Conservation (phyloP, 2,797 vertebrate species). For the Helarctos malayanus region DNA sequence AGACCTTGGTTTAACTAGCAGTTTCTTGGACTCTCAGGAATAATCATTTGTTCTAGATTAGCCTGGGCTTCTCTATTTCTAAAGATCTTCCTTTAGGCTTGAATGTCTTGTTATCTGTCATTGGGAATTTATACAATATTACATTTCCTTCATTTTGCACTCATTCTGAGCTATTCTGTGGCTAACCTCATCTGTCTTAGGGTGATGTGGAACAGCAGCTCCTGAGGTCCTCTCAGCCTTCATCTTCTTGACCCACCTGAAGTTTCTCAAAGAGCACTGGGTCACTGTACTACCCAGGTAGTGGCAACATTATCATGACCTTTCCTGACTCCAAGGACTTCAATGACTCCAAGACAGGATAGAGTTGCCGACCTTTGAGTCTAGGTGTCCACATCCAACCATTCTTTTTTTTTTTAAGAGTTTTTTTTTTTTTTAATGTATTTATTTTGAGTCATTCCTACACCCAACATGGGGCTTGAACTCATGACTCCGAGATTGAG, state of each 20-base stretch:
- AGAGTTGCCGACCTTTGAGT: not conserved
- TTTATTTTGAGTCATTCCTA: not conserved
- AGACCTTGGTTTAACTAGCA: slow-evolving; percentile 33
- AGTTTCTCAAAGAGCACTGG: not conserved
- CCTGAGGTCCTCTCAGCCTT: not conserved
- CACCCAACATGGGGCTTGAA: not conserved
- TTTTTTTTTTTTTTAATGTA: not conserved
- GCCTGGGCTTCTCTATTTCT: not conserved
- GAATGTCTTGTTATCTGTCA: not conserved
- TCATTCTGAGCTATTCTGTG: not conserved
- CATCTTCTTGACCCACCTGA: not conserved
- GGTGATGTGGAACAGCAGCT: not conserved
- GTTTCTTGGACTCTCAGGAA: slow-evolving; percentile 1
- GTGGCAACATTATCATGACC: not conserved
- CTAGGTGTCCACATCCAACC: not conserved
- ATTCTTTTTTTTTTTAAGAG: not conserved
- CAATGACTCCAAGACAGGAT: not conserved
- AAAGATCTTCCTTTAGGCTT: not conserved
- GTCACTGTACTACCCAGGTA: not conserved
- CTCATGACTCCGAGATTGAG: not conserved
- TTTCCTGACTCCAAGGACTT: not conserved
- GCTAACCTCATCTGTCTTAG: not conserved
- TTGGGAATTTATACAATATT: not conserved
- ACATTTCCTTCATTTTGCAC: not conserved
- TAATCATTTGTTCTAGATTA: not conserved